A percentile compares a stretch with the other conserved stretches of the same genome.
Evolutionary conservation across 2,888 invertebrate species (phyloP).

Genomic region (Physocephala rufipes): DNA sequence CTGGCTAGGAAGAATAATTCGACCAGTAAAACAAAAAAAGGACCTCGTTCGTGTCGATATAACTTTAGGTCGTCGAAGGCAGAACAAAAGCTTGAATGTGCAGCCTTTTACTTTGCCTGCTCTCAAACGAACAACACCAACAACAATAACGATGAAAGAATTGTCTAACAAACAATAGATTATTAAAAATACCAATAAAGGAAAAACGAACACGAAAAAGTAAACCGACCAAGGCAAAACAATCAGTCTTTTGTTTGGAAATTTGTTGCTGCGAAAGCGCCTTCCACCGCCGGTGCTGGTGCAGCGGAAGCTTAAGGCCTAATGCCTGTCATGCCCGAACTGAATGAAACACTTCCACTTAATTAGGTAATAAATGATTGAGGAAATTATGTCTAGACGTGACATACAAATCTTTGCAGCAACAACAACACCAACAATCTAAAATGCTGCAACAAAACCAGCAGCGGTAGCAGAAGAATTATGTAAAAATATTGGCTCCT

Average conservation of each 20-base stretch:
- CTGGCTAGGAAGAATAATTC: neutral
- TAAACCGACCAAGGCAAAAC: neutral
- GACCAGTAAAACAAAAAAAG: too few relatives aligned
- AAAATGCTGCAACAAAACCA: neutral
- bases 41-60: too few relatives aligned
- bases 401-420: slow-evolving; percentile 61
- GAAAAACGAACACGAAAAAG: neutral
- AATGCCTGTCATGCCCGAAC: slow-evolving; percentile 45
- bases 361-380: slow-evolving; percentile 67
- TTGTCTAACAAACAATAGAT: neutral
- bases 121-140: too few relatives aligned
- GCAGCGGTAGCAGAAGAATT: too few relatives aligned
- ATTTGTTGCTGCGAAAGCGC: slow-evolving; percentile 7
- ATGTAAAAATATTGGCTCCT: too few relatives aligned
- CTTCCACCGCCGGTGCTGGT: neutral
- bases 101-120: too few relatives aligned
- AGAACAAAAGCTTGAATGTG: slow-evolving; percentile 7
- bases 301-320: slow-evolving; percentile 47
- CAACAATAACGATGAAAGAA: neutral
- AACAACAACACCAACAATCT: slow-evolving; percentile 20
- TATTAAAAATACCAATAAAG: neutral
- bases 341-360: slow-evolving; percentile 62
- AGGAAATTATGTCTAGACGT: slow-evolving; percentile 67
- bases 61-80: neutral
- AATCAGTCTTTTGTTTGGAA: slow-evolving; percentile 14